Evolutionary conservation across 2,797 vertebrate species (phyloP), one percentile per base, ranked within the genome.

Genomic region (Betta splendens): DNA sequence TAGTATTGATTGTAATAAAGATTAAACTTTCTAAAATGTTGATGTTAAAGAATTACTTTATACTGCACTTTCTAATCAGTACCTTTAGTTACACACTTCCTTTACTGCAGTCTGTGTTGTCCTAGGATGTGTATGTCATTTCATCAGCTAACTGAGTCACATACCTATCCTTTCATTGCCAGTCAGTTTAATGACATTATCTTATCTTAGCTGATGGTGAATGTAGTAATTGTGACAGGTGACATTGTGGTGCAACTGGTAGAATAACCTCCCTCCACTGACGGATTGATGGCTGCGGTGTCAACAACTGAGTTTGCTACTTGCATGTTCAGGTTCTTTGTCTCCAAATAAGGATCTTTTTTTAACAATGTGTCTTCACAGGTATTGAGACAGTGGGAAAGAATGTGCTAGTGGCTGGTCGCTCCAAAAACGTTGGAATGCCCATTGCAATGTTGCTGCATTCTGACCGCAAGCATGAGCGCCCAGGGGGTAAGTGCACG

Each of bases 351-450:
- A n/a, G 3, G 20, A 13, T 10, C 7, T 17, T n/a, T 18, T 48
- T 46, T 7, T 5, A 57, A 51, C n/a, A 37, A 65, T 72, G 20
- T 79, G 13, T 76, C 32, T 72, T 9, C 76, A 42, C 74, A 86
- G 81, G 75, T 71, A 88, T 89, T 49, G 82, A 89, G 47, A 90
- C 95, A 0, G 92, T 94, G 86, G 96, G 95, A 35, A 95, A 92
- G 88, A 96, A 97, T 43, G 95, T 98, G 58, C 87, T 97, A 48
- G 94, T 98, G 4, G 94, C 90, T 11, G 95, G 95, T 67, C 92
- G 95, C 75, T 98, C 95, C 20, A 97, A 97, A 90, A 95, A 97
- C 42, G 94, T 97, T 43, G 96, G 96, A 61, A 94, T 98, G 94
- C 95, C 95, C 5, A 95, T 98, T 9, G 93, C 95, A 18, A 95